These are phyloP conservation scores for Glaucomys volans DNA, from an alignment of 2,113 vertebrate species.

Conservation along the genomic window DNA sequence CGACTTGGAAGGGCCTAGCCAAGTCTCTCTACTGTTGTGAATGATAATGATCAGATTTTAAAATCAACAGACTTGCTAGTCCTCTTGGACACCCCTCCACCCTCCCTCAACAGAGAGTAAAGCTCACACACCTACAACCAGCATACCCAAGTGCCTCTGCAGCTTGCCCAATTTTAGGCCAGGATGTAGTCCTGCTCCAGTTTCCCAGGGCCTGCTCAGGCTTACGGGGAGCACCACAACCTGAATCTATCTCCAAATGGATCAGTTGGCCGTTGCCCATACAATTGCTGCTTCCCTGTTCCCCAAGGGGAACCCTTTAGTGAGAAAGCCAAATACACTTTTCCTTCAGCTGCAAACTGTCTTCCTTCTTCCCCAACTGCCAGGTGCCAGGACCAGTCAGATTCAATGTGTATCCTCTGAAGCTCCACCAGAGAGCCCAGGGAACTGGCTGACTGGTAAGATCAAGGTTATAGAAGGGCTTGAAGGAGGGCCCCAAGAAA, in stretches of 20 bases:
- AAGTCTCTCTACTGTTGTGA: background rate
- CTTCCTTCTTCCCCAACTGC: constrained; percentile 41
- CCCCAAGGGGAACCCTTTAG: constrained; percentile 53
- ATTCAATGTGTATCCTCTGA: background rate
- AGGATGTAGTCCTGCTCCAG: background rate
- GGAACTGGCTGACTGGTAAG: background rate
- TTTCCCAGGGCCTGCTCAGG: constrained; percentile 69
- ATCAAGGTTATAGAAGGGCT: background rate
- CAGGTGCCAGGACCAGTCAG: constrained; percentile 50
- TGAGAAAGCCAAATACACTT: constrained; percentile 69
- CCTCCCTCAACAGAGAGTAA: background rate
- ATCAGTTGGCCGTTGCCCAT: constrained; percentile 68
- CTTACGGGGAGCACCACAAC: constrained; percentile 49
- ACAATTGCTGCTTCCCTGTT: constrained; percentile 29
- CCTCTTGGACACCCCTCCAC: background rate
- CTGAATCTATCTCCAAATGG: constrained; percentile 67
- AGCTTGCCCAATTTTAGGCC: constrained; percentile 4
- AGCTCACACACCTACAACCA: background rate
- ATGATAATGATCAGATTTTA: constrained; percentile 9
- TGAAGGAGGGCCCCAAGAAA: background rate
- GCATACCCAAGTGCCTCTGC: background rate
- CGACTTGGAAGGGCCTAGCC: background rate
- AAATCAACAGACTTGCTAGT: background rate
- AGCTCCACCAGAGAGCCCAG: constrained; percentile 19
- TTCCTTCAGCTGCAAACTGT: background rate